Evolutionary conservation across 2,113 vertebrate genomes (phyloP).

Genomic region (Amphiprion percula): DNA sequence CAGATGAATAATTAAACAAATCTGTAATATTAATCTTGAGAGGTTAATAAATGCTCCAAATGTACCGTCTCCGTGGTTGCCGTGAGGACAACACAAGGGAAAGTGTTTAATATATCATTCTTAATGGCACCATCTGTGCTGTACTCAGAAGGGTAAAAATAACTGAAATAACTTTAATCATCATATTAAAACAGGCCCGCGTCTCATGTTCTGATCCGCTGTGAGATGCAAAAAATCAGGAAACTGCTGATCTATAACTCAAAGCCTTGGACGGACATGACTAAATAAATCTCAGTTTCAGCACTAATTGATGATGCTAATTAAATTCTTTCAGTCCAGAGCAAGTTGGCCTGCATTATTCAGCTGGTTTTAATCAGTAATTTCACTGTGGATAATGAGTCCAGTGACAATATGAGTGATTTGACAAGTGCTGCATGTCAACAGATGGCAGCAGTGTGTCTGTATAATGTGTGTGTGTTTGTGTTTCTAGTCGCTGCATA

Average conservation of each 20-base stretch:
- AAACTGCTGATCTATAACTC: conserved; percentile 7
- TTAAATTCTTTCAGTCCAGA: conserved; percentile 20
- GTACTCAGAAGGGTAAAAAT: background rate
- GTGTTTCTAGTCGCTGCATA: background rate
- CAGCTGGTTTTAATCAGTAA: conserved; percentile 30
- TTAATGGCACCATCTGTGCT: background rate
- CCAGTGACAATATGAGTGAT: conserved; percentile 12
- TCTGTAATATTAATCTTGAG: background rate
- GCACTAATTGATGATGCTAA: conserved; percentile 25
- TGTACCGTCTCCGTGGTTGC: background rate
- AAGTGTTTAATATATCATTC: background rate
- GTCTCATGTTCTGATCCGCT: background rate
- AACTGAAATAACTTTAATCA: background rate
- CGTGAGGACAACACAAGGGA: background rate
- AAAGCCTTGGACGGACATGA: background rate
- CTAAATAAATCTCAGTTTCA: conserved; percentile 13
- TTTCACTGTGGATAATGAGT: conserved; percentile 22
- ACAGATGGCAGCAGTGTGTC: conserved; percentile 55
- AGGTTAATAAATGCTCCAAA: background rate
- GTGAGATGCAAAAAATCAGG: background rate
- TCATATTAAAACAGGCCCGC: background rate
- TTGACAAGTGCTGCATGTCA: conserved; percentile 37
- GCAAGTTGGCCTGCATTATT: conserved; percentile 44
- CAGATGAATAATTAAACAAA: conserved; percentile 29
- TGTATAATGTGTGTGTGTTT: background rate